Base-by-base conservation (phyloP, 1,140 invertebrate genomes). In the Cydia pomonella region DNA sequence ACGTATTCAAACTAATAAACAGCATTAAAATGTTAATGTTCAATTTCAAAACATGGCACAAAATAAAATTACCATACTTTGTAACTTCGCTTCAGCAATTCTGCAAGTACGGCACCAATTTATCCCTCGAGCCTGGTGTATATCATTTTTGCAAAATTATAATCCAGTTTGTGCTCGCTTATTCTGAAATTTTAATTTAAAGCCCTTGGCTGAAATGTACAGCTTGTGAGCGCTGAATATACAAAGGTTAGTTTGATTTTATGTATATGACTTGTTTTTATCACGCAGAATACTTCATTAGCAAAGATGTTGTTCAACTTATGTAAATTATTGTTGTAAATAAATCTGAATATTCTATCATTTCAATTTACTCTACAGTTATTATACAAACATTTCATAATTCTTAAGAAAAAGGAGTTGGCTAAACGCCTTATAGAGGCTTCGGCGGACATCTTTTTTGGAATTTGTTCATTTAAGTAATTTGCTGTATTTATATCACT, bases 101-200 rank as follows among this genome's bases (percentile, higher is more conserved):
- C 64, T n/a, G 64, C 64, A 33, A n/a, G 18, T 69, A 69, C 29
- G 64, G 16, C 29, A 21, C 29, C 18, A 69, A 69, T 69, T 69
- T 18, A 69, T 69, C 27, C 2, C 64, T 27, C 7, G 29, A 41
- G 64, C 18, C 64, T 29, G 64, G 16, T 21, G 64, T 69, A 33
- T 69, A 69, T 69, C 64, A 69, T 41, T 69, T 69, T 69, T 69
- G 27, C 16, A 25, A 41, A 69, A 69, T 69, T 69, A 18, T 69
- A 69, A 69, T 69, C 64, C 64, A 38, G 25, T 69, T 69, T 41
- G n/a, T 69, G 64, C 18, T 69, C 29, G 64, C 29, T 69, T 18
- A 69, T n/a, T 4, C n/a, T 69, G 64, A 69, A 69, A 33, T 69
- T 41, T 69, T 69, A 69, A 69, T 69, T 69, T 33, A 69, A 69